Conservation (phyloP, 2,888 invertebrate genomes). For the Carcina quercana region DNA sequence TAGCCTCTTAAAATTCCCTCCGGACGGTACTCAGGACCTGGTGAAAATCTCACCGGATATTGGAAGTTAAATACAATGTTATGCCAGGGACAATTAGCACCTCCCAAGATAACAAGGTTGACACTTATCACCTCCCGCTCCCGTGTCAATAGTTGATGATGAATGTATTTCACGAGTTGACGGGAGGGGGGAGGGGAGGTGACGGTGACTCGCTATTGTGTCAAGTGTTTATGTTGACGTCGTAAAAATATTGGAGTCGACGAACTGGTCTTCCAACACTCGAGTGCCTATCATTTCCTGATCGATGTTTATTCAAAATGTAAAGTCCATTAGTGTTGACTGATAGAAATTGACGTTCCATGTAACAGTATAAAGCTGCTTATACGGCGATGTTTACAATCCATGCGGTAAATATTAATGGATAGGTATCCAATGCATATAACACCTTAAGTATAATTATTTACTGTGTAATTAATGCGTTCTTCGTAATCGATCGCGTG, state of each 20-base stretch:
- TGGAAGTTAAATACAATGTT: slow-evolving; percentile 44
- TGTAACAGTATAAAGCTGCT: no score
- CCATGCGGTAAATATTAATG: no score
- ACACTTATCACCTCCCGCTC: slow-evolving; percentile 34
- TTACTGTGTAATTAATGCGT: slow-evolving; percentile 14
- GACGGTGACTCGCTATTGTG: slow-evolving; percentile 13
- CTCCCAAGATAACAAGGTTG: slow-evolving; percentile 39
- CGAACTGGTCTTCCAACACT: no score
- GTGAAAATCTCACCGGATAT: slow-evolving; percentile 57
- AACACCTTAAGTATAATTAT: no score
- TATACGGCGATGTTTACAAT: no score
- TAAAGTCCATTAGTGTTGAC: no score
- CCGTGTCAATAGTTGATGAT: slow-evolving; percentile 34
- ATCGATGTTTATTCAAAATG: no score
- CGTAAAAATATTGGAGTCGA: slow-evolving; percentile 6
- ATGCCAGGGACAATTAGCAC: slow-evolving; percentile 52
- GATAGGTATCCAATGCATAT: no score
- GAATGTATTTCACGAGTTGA: slow-evolving; percentile 23
- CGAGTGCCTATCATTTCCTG: no score
- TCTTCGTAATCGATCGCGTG: slow-evolving; percentile 25
- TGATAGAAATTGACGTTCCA: no score
- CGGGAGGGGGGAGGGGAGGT: slow-evolving; percentile 14
- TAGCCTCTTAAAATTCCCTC: slow-evolving; percentile 5
- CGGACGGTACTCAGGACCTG: slow-evolving; percentile 25
- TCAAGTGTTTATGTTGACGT: background rate